Conservation (phyloP, 1,140 invertebrate species). For the Drosophila nasuta region DNA sequence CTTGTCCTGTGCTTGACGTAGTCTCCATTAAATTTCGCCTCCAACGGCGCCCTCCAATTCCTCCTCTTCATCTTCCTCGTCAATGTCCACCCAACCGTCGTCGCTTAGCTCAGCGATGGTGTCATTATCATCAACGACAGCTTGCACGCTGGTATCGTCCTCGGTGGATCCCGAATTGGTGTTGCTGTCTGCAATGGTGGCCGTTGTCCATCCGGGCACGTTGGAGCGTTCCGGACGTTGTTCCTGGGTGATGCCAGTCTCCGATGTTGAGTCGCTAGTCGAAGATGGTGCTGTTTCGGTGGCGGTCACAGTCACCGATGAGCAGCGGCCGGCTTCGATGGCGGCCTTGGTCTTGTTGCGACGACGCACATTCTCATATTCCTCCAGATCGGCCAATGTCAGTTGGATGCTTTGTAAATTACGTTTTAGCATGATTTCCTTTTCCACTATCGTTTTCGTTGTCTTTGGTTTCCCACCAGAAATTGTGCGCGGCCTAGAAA, state of each 20-base stretch:
- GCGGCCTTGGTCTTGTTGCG: constrained; percentile 44
- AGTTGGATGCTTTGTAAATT: constrained; percentile 58
- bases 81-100: constrained; percentile 67
- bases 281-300: constrained; percentile 46
- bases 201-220: constrained; percentile 32
- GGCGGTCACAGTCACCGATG: constrained; percentile 12
- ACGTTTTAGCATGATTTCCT: constrained; percentile 52
- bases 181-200: constrained; percentile 36
- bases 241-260: constrained; percentile 48
- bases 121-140: constrained; percentile 63
- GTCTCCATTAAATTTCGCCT: constrained; percentile 9
- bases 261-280: constrained; percentile 51
- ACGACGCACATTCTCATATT: constrained; percentile 55
- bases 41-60: constrained; percentile 46
- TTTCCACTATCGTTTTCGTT: too few relatives aligned
- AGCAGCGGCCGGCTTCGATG: constrained; percentile 30
- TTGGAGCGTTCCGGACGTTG: not conserved
- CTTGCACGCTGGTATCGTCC: constrained; percentile 58
- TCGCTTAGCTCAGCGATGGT: constrained; percentile 69
- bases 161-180: constrained; percentile 63
- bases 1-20: not conserved
- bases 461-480: constrained; percentile 1
- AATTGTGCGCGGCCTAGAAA: constrained; percentile 14
- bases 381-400: constrained; percentile 60
- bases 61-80: constrained; percentile 54